phyloP scores from a whole-genome alignment of 2,888 invertebrate genomes.

The Tenthredo distinguenda region DNA sequence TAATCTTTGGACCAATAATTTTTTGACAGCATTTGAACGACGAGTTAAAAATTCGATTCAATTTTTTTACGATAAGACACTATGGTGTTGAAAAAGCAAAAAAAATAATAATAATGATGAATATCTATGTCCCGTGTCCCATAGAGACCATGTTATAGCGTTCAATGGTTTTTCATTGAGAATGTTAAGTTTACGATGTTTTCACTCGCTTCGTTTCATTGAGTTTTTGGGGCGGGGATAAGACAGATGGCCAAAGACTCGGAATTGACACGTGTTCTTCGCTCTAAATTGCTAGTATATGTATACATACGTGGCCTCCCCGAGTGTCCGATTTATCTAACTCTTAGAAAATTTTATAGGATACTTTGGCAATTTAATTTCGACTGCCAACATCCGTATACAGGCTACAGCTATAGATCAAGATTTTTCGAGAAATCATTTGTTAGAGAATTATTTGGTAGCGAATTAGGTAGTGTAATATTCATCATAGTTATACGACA shows the following conservation, averaged over 20 bases:
- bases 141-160: slow-evolving; percentile 19
- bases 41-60: background rate
- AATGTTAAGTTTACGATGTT: slow-evolving; percentile 53
- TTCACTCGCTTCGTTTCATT: slow-evolving; percentile 53
- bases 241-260: slow-evolving; percentile 53
- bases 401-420: background rate
- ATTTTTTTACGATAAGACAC: background rate
- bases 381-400: background rate
- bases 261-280: slow-evolving; percentile 53
- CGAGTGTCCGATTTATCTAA: slow-evolving; percentile 23
- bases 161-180: slow-evolving; percentile 52
- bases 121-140: background rate
- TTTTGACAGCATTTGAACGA: background rate
- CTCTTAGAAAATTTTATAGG: background rate
- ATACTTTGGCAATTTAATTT: background rate
- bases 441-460: background rate
- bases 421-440: background rate
- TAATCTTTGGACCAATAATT: background rate
- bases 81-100: background rate
- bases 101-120: background rate
- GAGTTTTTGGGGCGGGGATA: slow-evolving; percentile 54
- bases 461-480: background rate
- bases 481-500: background rate
- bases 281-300: slow-evolving; percentile 46
- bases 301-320: background rate